Evolutionary conservation across 1,140 invertebrate species (phyloP).

Genomic region (Steinernema feltiae): DNA sequence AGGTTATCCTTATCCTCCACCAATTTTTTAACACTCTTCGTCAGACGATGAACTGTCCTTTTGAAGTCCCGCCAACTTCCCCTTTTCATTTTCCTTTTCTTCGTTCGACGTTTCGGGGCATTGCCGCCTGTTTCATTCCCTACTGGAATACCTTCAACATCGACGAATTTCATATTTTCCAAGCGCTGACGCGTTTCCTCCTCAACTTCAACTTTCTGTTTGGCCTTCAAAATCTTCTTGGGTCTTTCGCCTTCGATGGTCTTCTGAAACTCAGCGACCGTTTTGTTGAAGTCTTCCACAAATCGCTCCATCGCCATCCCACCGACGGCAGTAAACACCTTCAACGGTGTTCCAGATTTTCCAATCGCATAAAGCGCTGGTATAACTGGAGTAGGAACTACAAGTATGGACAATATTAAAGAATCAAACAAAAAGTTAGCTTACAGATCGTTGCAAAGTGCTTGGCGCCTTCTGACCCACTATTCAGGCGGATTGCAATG

Average conservation of each 20-base stretch:
- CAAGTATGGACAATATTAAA: neutral
- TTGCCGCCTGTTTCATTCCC: no score
- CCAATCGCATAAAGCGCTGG: neutral
- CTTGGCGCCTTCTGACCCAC: neutral
- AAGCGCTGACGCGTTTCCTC: neutral
- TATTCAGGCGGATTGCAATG: neutral
- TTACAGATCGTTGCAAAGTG: neutral
- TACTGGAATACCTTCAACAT: no score
- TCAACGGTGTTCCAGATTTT: neutral
- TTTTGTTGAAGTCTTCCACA: neutral
- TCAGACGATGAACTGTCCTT: no score
- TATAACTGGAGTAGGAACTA: neutral
- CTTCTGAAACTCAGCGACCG: neutral
- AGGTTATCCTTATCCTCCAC: neutral
- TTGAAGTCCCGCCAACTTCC: no score
- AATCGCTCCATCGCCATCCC: neutral
- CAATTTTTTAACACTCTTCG: no score
- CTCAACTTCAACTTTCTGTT: neutral
- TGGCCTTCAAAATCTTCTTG: conserved; percentile 9
- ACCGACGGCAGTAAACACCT: neutral
- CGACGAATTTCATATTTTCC: no score
- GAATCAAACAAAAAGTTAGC: neutral
- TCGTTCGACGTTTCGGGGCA: no score
- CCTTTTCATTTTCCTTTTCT: no score
- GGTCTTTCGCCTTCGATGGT: conserved; percentile 15